Evolutionary conservation across 2,113 vertebrate genomes (phyloP).

Genomic region (Labrus mixtus): DNA sequence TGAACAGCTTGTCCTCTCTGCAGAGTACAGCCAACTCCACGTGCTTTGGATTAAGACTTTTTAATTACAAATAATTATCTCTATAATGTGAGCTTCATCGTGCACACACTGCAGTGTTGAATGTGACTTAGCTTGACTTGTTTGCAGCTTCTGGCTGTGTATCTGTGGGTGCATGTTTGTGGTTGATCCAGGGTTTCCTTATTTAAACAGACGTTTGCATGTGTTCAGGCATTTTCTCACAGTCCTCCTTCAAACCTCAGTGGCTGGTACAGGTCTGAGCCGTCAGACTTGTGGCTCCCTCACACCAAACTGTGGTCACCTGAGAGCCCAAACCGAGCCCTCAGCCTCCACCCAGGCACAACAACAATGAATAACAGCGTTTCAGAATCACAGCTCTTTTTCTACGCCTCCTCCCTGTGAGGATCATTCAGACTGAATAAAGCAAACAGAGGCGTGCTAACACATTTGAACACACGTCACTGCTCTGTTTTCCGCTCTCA

Average conservation of each 20-base stretch:
- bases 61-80: constrained; percentile 42
- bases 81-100: neutral
- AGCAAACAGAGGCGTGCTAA: constrained; percentile 46
- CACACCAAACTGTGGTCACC: constrained; percentile 68
- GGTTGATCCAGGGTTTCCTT: constrained; percentile 20
- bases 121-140: neutral
- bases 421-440: constrained; percentile 25
- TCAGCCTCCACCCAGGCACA: constrained; percentile 30
- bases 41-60: constrained; percentile 37
- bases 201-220: constrained; percentile 39
- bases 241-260: constrained; percentile 34
- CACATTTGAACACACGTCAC: constrained; percentile 54
- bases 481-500: constrained; percentile 57
- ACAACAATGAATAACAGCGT: constrained; percentile 3
- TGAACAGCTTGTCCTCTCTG: constrained; percentile 32
- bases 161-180: constrained; percentile 7
- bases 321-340: constrained; percentile 49
- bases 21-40: constrained; percentile 8
- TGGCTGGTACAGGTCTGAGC: constrained; percentile 52
- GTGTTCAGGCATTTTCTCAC: constrained; percentile 36
- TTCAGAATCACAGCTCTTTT: constrained; percentile 41
- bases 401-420: neutral
- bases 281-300: constrained; percentile 64
- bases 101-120: neutral
- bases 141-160: constrained; percentile 30